Evolutionary conservation across 2,888 invertebrate genomes (phyloP).

Genomic region (Nemapogon koenigi): DNA sequence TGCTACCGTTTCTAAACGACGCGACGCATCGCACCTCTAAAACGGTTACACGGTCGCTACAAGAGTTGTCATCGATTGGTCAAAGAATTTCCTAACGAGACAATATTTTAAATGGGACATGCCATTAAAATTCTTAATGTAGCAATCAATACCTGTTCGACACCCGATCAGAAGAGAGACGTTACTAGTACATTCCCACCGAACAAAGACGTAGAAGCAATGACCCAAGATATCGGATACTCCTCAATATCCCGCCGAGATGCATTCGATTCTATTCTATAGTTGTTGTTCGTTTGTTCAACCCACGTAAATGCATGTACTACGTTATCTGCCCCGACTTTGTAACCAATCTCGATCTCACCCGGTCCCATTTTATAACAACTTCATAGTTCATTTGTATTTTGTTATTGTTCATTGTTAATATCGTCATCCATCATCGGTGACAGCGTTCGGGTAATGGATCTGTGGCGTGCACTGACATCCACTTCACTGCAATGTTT

Average conservation of each 20-base stretch:
- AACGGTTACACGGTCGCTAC: constrained; percentile 15
- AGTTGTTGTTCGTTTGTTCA: constrained; percentile 22
- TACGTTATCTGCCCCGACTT: constrained; percentile 35
- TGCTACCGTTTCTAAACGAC: constrained; percentile 15
- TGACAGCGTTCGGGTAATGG: constrained; percentile 40
- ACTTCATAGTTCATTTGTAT: constrained; percentile 32
- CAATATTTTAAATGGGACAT: constrained; percentile 18
- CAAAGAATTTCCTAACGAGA: constrained; percentile 19
- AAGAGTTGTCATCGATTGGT: constrained; percentile 8
- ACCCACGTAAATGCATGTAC: constrained; percentile 46
- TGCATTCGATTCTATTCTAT: constrained; percentile 4
- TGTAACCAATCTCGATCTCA: constrained; percentile 32
- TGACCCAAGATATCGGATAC: constrained; percentile 6
- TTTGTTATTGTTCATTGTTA: constrained; percentile 34
- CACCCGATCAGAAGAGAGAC: constrained; percentile 18
- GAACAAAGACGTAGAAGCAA: constrained; percentile 2
- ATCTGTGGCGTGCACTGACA: constrained; percentile 12
- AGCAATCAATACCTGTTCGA: constrained; percentile 34
- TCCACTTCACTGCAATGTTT: neutral
- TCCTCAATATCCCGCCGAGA: constrained; percentile 5
- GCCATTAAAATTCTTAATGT: constrained; percentile 35
- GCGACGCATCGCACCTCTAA: constrained; percentile 13
- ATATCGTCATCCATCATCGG: constrained; percentile 45
- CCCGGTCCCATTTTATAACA: constrained; percentile 25
- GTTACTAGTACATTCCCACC: constrained; percentile 11